A percentile compares a stretch with the other conserved stretches of the same genome.
Conservation (phyloP, 2,888 invertebrate species). For the Amphimallon solstitiale region DNA sequence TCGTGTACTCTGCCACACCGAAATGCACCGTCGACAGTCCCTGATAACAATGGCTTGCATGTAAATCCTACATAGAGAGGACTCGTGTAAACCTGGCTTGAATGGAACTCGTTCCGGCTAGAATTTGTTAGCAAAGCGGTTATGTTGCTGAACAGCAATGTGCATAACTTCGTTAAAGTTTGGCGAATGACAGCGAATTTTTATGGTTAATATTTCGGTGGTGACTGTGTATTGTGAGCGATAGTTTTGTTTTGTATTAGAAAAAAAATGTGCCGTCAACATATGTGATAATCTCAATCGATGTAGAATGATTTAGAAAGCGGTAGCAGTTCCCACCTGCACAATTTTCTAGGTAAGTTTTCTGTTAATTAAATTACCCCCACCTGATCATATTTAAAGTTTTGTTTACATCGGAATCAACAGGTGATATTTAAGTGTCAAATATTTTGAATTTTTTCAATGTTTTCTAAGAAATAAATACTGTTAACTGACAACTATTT, state of each 20-base stretch:
- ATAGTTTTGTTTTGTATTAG: not conserved
- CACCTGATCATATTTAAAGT: not conserved
- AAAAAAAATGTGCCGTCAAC: not conserved
- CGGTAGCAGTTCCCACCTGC: conserved; percentile 29
- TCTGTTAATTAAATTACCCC: conserved; percentile 28
- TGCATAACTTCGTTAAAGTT: conserved; percentile 9
- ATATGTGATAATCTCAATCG: not conserved
- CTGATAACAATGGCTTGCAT: not conserved
- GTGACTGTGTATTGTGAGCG: not conserved
- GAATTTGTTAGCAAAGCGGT: conserved; percentile 23
- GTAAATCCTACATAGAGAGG: not conserved
- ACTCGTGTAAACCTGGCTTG: conserved; percentile 37
- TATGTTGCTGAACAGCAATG: conserved; percentile 21
- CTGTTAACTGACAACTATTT: no score
- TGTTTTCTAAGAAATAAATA: no score
- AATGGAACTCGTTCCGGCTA: conserved; percentile 36
- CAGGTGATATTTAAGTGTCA: not conserved
- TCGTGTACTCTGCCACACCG: not conserved
- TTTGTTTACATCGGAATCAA: conserved; percentile 15
- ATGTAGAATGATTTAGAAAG: not conserved
- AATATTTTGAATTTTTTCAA: no score
- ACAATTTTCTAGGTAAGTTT: conserved; percentile 16
- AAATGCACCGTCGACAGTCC: conserved; percentile 5
- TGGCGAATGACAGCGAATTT: conserved; percentile 9
- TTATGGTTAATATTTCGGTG: not conserved